Percentiles rank a stretch among this genome's conserved stretches.
phyloP scores from a whole-genome alignment of 2,797 vertebrate species.

The Basileuterus tristriatus region DNA sequence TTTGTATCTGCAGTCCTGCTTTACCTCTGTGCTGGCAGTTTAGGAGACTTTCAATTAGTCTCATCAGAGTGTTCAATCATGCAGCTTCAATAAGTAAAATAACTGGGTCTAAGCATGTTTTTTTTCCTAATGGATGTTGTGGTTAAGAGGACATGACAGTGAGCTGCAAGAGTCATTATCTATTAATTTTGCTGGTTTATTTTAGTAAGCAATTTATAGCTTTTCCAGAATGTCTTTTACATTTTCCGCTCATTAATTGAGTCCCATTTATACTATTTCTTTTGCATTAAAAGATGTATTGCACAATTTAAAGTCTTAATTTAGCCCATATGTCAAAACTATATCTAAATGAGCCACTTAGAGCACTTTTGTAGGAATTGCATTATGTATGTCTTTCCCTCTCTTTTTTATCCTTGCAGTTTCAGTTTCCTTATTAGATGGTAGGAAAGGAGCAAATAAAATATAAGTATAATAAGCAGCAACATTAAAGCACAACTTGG shows the following conservation, averaged over 20 bases:
- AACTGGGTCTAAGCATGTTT: neutral
- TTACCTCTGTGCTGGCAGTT: neutral
- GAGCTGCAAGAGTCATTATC: slow-evolving; percentile 42
- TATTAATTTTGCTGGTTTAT: slow-evolving; percentile 59
- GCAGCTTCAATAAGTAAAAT: slow-evolving; percentile 11
- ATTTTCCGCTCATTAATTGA: slow-evolving; percentile 58
- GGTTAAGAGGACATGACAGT: slow-evolving; percentile 57
- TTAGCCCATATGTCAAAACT: slow-evolving; percentile 50
- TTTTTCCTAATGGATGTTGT: slow-evolving; percentile 39
- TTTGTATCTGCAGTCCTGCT: neutral
- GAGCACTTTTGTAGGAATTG: slow-evolving; percentile 25
- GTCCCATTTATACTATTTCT: slow-evolving; percentile 42
- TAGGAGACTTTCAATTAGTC: neutral
- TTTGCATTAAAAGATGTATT: slow-evolving; percentile 65
- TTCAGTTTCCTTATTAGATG: neutral
- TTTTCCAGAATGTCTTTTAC: slow-evolving; percentile 52
- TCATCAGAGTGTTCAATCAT: neutral
- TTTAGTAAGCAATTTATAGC: slow-evolving; percentile 62
- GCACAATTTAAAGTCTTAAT: slow-evolving; percentile 62
- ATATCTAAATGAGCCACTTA: slow-evolving; percentile 35
- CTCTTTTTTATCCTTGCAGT: slow-evolving; percentile 6
- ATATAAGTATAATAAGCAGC: neutral
- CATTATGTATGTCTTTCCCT: slow-evolving; percentile 4
- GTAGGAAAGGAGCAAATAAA: neutral
- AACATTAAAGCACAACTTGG: neutral